Conservation (phyloP, 2,113 vertebrate genomes). For the Trematomus loennbergii region DNA sequence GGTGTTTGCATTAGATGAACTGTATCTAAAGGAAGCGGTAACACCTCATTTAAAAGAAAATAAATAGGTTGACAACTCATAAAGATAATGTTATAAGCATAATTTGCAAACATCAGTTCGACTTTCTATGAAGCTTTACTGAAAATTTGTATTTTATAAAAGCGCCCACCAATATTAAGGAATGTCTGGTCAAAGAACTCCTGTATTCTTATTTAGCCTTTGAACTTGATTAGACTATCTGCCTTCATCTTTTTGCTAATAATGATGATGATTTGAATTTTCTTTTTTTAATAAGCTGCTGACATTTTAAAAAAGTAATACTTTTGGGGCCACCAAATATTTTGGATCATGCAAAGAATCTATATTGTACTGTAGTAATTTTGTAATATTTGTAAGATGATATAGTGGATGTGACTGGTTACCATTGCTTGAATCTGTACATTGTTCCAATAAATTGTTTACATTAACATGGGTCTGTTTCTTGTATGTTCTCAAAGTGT, state of each 20-base stretch:
- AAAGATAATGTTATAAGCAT: constrained; percentile 81
- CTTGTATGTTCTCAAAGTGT: neutral
- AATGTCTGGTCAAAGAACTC: constrained; percentile 89
- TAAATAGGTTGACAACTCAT: constrained; percentile 80
- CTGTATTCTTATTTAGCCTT: constrained; percentile 86
- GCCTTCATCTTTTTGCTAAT: constrained; percentile 89
- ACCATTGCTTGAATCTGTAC: constrained; percentile 98
- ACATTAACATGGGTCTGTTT: constrained; percentile 80
- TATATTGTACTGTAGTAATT: constrained; percentile 99
- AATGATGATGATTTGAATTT: constrained; percentile 89
- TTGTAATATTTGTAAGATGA: constrained; percentile 99
- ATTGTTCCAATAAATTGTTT: constrained; percentile 98
- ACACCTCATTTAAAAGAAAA: constrained; percentile 63
- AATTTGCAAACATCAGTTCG: constrained; percentile 82
- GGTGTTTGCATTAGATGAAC: constrained; percentile 55
- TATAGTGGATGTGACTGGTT: constrained; percentile 96
- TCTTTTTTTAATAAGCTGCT: constrained; percentile 94
- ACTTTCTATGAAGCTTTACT: constrained; percentile 87
- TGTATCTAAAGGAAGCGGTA: constrained; percentile 49
- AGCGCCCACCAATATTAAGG: constrained; percentile 86
- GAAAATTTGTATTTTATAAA: constrained; percentile 84
- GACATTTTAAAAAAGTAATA: constrained; percentile 90
- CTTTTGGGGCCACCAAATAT: constrained; percentile 99
- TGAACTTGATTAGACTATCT: constrained; percentile 89
- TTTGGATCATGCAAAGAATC: constrained; percentile 99